Base-by-base conservation (phyloP, 2,888 invertebrate species). In the Tipula lateralis region DNA sequence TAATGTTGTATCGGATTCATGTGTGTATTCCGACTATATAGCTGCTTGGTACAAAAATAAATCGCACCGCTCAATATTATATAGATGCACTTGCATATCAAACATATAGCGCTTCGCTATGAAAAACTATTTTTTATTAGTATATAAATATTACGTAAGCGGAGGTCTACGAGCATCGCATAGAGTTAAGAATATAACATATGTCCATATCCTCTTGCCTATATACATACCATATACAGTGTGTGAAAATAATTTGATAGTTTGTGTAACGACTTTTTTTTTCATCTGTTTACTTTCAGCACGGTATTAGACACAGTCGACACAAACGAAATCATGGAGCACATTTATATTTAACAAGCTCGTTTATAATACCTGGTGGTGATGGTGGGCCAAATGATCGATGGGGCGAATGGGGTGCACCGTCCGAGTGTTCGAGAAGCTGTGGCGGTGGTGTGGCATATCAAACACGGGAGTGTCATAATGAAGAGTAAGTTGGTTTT, bases 361-460 rank as follows among this genome's bases (percentile, higher is more conserved):
- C 93, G 87, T 95, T 92, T 88, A 93, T 96, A 86, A 91, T 93
- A 86, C 95, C 95, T 34, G 94, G 92, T 24, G 94, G 94, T 2
- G 94, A 93, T 86, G 93, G 93, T 7, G 92, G 92, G 84, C 91
- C 92, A 9, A 94, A 94, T 13, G 87, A 85, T 6, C 92, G 92
- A 85, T 97, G 97, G 97, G 93, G 94, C 3, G 94, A 94, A 7
- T 98, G 98, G 97, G 94, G 95, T 12, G 92, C 93, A 80, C 94
- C 95, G 84, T 94, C 95, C 30, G 92, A 94, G 84, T 99, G 99
- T 90, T 97, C 97, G 3, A 92, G 97, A 86, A 93, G 96, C 24
- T 99, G 99, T 89, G 99, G 98, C 0, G 96, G 97, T 13, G 99
- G 99, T 84, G 97, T 98, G 29, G 94, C 96, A 86, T 94, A 93